Evolutionary conservation across 2,888 invertebrate genomes (phyloP), one percentile per base, ranked within the genome.

Genomic region (Ctenicera cuprea): DNA sequence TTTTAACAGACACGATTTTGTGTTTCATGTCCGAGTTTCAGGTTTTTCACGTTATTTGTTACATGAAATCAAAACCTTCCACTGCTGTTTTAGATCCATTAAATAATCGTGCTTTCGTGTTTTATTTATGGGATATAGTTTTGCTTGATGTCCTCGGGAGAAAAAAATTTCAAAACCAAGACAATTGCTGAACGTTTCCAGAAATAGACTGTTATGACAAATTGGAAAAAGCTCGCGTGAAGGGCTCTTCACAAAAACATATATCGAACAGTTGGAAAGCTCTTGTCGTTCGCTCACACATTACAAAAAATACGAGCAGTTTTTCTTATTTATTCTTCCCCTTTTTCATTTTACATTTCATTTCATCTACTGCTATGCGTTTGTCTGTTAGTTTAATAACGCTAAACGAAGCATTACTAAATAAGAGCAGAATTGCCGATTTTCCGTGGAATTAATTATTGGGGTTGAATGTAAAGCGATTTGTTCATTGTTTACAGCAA

Each of bases 281-380:
- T 18, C 59, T 59, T 38, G 59, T 59, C 59, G 59, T 22, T 59
- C 59, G 20, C 59, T 59, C 59, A 41, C 59, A 38, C 38, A 59
- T 59, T 38, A 38, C 18, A 16, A 26, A 63, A 63, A 63, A 63
- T 30, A 20, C 45, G 30, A 30, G 26, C 26, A 26, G 16, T 41
- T 61, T 26, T 63, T 14, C 22, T 48, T 43, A 43, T 62, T 45
- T 63, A 45, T 63, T 38, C 12, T 61, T 59, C 26, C 52, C 63
- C 63, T 63, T 43, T 63, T 63, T 63, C 63, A 45, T 63, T 63
- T 63, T 48, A 63, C 63, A 63, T 48, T 63, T 45, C 63, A 63
- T 63, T 59, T 30, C 37, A 33, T 38, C 33, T 26, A 2, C 52
- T n/a, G 26, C 9, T 52, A 16, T 30, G 12, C 20, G 18, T 30